phyloP scores from a whole-genome alignment of 1,140 invertebrate species.

The Pseudomyrmex concolor region DNA sequence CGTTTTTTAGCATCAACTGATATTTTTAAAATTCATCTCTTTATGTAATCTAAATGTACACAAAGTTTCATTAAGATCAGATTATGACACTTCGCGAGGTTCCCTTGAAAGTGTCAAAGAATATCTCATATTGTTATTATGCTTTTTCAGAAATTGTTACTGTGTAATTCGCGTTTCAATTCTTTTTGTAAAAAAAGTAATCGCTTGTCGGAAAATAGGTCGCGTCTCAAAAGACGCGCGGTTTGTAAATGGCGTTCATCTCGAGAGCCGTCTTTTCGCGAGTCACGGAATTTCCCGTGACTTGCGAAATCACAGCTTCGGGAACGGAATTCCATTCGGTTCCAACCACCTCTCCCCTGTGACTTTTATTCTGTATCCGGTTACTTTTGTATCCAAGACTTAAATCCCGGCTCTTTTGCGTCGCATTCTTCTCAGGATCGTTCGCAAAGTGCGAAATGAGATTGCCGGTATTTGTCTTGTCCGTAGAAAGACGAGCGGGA shows the following conservation, averaged over 20 bases:
- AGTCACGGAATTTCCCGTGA: slow-evolving; percentile 8
- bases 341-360: slow-evolving; percentile 6
- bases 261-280: slow-evolving; percentile 13
- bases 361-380: slow-evolving; percentile 35
- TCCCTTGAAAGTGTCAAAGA: too few relatives aligned
- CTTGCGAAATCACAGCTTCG: slow-evolving; percentile 26
- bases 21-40: too few relatives aligned
- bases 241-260: slow-evolving; percentile 45
- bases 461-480: slow-evolving; percentile 64
- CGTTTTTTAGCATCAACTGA: too few relatives aligned
- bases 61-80: too few relatives aligned
- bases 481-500: slow-evolving; percentile 9
- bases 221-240: slow-evolving; percentile 21
- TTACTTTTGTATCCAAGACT: slow-evolving; percentile 18
- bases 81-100: too few relatives aligned
- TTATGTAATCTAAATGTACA: too few relatives aligned
- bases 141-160: too few relatives aligned
- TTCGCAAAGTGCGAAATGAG: slow-evolving; percentile 36
- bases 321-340: slow-evolving; percentile 13
- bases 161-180: too few relatives aligned
- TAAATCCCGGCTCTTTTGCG: slow-evolving; percentile 19
- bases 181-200: not conserved
- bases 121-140: too few relatives aligned
- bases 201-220: slow-evolving; percentile 21
- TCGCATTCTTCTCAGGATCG: slow-evolving; percentile 50